Percentiles rank a stretch among this genome's conserved stretches.
Conservation (phyloP, 2,797 vertebrate species). For the Yasuhikotakia modesta region DNA sequence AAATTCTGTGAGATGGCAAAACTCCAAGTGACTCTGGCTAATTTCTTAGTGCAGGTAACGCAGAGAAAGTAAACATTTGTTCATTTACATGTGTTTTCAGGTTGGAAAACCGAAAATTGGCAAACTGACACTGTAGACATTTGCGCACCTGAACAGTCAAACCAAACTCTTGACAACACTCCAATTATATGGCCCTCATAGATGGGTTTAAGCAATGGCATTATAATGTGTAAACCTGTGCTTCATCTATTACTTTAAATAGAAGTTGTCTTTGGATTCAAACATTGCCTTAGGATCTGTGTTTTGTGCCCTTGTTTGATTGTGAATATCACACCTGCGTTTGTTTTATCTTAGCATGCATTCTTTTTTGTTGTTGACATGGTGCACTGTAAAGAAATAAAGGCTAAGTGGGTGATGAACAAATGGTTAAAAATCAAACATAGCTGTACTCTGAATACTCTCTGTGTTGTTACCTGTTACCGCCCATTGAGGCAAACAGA, state of each 20-base stretch:
- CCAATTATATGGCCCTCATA: constrained; percentile 12
- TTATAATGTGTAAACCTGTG: constrained; percentile 6
- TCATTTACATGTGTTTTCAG: too few relatives aligned
- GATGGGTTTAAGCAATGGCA: constrained; percentile 23
- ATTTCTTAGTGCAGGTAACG: too few relatives aligned
- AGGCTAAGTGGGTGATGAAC: background rate
- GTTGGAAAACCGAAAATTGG: too few relatives aligned
- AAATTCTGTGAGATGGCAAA: too few relatives aligned
- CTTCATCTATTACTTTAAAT: constrained; percentile 36
- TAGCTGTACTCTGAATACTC: constrained; percentile 13
- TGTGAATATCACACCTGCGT: constrained; percentile 6
- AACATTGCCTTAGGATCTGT: constrained; percentile 22
- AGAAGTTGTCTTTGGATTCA: constrained; percentile 28
- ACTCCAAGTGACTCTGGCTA: too few relatives aligned
- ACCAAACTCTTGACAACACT: background rate
- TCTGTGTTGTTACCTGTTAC: constrained; percentile 25
- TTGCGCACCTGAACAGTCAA: too few relatives aligned
- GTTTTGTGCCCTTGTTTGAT: constrained; percentile 14
- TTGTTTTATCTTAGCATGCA: background rate
- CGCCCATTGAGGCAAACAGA: constrained; percentile 6
- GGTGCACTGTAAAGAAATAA: background rate
- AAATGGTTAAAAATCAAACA: constrained; percentile 19
- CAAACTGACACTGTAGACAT: too few relatives aligned
- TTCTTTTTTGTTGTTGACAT: background rate
- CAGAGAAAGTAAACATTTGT: too few relatives aligned